These are phyloP conservation scores for Turritopsis rubra DNA, from an alignment of 30 jellyfish, hydroid and myxozoan species.

Conservation along the genomic window DNA sequence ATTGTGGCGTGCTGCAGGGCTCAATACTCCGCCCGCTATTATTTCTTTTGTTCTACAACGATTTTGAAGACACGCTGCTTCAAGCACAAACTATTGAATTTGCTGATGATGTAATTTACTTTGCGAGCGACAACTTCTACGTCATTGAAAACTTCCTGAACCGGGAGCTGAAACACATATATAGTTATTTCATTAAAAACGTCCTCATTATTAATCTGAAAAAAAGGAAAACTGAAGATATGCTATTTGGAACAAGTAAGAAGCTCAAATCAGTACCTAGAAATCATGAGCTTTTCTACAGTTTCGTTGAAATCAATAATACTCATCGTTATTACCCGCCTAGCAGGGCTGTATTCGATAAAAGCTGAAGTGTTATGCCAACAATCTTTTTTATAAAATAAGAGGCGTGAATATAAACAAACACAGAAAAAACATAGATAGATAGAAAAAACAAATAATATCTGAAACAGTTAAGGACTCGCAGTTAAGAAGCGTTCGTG, in stretches of 20 bases:
- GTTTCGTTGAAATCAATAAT: not conserved
- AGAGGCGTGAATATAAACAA: too few species aligned
- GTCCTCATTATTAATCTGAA: not conserved
- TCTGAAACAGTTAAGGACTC: too few species aligned
- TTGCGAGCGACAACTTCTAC: slow-evolving; percentile 1
- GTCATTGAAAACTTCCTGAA: not conserved
- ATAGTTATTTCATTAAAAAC: not conserved
- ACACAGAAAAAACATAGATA: too few species aligned
- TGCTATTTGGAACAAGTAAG: too few species aligned
- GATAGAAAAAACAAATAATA: too few species aligned
- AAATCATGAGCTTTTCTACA: too few species aligned
- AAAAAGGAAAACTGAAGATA: not conserved
- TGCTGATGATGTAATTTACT: slow-evolving; percentile 2
- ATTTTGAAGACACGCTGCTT: not conserved
- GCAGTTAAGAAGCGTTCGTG: too few species aligned
- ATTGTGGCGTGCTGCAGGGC: slow-evolving; percentile 8
- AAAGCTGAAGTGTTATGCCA: too few species aligned
- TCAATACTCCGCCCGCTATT: not conserved
- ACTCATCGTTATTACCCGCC: not conserved
- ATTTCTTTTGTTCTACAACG: not conserved
- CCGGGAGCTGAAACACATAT: not conserved
- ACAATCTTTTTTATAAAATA: too few species aligned
- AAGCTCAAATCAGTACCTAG: not conserved
- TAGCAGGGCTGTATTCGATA: too few species aligned
- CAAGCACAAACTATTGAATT: not conserved